Base-by-base conservation (phyloP, 1,140 invertebrate species). In the Arion vulgaris region DNA sequence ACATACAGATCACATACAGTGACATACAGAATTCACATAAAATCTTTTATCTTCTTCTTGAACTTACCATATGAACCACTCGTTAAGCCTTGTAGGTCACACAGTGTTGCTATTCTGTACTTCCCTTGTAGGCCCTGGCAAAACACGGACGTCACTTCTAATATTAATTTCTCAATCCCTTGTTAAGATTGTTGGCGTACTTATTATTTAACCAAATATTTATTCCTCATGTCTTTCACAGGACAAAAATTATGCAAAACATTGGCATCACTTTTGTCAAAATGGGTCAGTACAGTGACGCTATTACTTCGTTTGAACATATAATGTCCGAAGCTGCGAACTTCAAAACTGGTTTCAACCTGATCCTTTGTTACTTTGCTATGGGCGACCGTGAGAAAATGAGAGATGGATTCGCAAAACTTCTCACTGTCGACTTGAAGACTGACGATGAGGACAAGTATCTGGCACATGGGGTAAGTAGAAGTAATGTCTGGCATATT, bases 171-270 rank as follows among this genome's bases (percentile, higher is more conserved):
- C n/a, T n/a, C n/a, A n/a, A n/a, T n/a, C n/a, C n/a, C n/a, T n/a
- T n/a, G n/a, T n/a, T n/a, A n/a, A n/a, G n/a, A n/a, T n/a, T n/a
- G n/a, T n/a, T n/a, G n/a, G n/a, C n/a, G n/a, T n/a, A n/a, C n/a
- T n/a, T n/a, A n/a, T n/a, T n/a, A n/a, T n/a, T n/a, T n/a, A n/a
- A 45, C 9, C 53, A 57, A 19, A 11, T n/a, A 15, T 19, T 57
- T 57, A 15, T 19, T 23, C 53, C 26, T 19, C 53, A 15, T 45
- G 15, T 57, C 53, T 57, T 57, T n/a, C 90, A 74, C 85, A 97
- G 97, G 89, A 96, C 98, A 85, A 98, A 98, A 93, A 98, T 99
- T 77, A 98, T 98, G 95, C 97, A 99, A 92, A 99, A 99, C 89
- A 99, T 99, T 91, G 98, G 97, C 0, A 95, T 99, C 82, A 94